Conservation (phyloP, 2,113 vertebrate species). For the Microcebus jonahi region DNA sequence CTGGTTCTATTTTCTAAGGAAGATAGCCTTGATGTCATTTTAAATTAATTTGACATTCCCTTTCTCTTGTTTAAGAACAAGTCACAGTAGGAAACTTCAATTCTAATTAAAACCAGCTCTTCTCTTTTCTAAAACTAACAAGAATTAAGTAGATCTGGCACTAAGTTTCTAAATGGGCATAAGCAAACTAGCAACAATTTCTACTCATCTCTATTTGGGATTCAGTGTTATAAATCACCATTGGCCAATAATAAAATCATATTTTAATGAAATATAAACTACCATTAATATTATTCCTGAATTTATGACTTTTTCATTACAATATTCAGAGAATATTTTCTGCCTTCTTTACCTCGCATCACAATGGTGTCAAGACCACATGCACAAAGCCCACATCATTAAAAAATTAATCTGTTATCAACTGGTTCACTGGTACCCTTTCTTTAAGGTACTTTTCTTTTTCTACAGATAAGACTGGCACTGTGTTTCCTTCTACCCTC, state of each 20-base stretch:
- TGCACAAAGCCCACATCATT: neutral
- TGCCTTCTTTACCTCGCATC: neutral
- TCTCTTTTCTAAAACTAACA: neutral
- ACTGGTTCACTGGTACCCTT: neutral
- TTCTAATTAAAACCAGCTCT: conserved; percentile 48
- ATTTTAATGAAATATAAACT: conserved; percentile 29
- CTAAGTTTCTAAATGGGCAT: neutral
- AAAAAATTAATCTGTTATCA: conserved; percentile 17
- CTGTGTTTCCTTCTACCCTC: too few relatives aligned
- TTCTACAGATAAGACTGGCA: neutral
- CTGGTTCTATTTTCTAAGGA: neutral
- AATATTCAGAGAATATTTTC: conserved; percentile 17
- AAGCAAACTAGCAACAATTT: neutral
- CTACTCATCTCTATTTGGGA: neutral
- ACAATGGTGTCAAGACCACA: neutral
- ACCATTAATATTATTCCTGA: conserved; percentile 10
- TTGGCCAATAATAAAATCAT: neutral
- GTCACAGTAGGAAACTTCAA: neutral
- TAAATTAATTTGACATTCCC: conserved; percentile 32
- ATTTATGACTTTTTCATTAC: conserved; percentile 24
- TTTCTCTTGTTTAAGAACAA: neutral
- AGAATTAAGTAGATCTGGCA: neutral
- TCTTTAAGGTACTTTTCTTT: conserved; percentile 16
- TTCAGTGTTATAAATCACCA: neutral
- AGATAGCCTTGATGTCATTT: neutral